A percentile compares a stretch with the other conserved stretches of the same genome.
Evolutionary conservation across 2,888 invertebrate genomes (phyloP).

Genomic region (Cosmia trapezina): DNA sequence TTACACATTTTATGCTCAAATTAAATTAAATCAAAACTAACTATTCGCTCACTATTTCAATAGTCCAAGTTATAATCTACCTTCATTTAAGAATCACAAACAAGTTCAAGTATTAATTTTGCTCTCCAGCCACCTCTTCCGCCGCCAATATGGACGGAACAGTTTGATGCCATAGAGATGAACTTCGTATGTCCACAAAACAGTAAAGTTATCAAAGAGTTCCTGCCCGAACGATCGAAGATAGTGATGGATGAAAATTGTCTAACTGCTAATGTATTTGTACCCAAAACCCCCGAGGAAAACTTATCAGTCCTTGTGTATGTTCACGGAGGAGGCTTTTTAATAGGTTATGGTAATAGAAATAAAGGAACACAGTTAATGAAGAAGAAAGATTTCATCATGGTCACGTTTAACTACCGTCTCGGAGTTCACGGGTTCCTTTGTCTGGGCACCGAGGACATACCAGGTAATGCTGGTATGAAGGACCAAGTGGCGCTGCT

Average conservation of each 20-base stretch:
- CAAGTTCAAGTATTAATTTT: constrained; percentile 15
- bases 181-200: constrained; percentile 70
- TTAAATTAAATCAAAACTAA: background rate
- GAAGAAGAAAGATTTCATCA: constrained; percentile 66
- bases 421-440: constrained; percentile 73
- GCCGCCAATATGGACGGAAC: constrained; percentile 67
- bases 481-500: constrained; percentile 76
- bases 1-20: background rate
- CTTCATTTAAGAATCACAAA: background rate
- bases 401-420: constrained; percentile 74
- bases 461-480: constrained; percentile 78
- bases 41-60: background rate
- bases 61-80: background rate
- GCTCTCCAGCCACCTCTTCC: constrained; percentile 72
- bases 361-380: constrained; percentile 59
- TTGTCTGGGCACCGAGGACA: constrained; percentile 72
- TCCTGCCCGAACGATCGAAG: background rate
- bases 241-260: constrained; percentile 75
- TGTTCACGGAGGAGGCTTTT: constrained; percentile 73
- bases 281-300: constrained; percentile 73
- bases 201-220: background rate
- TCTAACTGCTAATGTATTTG: constrained; percentile 79
- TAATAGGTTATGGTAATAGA: constrained; percentile 64
- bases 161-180: constrained; percentile 69
- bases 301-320: constrained; percentile 71